Base-by-base conservation (phyloP, 2,797 vertebrate genomes). In the Chrosomus eos region DNA sequence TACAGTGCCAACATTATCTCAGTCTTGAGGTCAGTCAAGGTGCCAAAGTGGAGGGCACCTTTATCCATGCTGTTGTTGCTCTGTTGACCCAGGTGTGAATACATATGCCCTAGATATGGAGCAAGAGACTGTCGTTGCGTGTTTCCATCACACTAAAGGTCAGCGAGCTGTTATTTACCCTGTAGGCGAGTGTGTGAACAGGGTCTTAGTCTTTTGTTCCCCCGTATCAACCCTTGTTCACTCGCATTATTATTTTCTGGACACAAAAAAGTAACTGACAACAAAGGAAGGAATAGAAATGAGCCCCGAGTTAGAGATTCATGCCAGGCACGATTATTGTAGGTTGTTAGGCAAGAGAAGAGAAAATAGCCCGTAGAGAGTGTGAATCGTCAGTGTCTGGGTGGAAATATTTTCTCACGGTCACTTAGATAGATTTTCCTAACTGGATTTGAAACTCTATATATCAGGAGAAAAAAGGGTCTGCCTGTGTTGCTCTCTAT, bases 61-160 rank as follows among this genome's bases (percentile, higher is more conserved):
- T 84, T 71, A 55, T 5, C n/a, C 48, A 28, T 9, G 45, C 82
- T n/a, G n/a, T 11, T 67, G 71, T 31, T 72, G 38, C 53, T 60
- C 36, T 72, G 38, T 67, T 83, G 73, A 76, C 43, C 43, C 82
- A 55, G 31, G 60, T 83, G 18, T 53, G 31, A 75, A 83, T 38
- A 66, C 81, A 83, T 75, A 14, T 68, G 62, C 43, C 71, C 45
- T 40, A 76, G 16, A 76, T 58, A 83, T 33, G n/a, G 60, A 38
- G 71, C 60, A 38, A 21, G 72, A 36, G 64, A 71, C 66, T 86
- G 85, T 78, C 85, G 78, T 28, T 55, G 43, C 67, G 18, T 23
- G 43, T 88, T 88, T 26, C 62, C 79, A 58, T 89, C 85, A 28
- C 79, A 73, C 60, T 9, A 88, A 87, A 89, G 87, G 88, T 88